Percentiles rank a stretch among this genome's conserved stretches.
Conservation (phyloP, 2,113 vertebrate genomes). For the Leuciscus idus region DNA sequence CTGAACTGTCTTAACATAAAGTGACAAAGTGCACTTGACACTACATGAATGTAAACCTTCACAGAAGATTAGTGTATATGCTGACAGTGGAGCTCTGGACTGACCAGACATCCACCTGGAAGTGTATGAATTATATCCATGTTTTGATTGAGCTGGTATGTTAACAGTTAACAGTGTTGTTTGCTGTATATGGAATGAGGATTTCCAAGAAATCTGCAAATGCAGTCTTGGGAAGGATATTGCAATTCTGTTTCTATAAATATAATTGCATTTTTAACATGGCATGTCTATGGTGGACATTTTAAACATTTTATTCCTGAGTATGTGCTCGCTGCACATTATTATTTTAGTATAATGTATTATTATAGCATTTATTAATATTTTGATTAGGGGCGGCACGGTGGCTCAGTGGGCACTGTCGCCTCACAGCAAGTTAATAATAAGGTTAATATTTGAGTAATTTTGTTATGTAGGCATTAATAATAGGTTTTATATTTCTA, state of each 20-base stretch:
- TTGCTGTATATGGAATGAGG: background rate
- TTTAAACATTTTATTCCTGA: background rate
- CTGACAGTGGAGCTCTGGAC: background rate
- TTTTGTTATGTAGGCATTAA: too few species aligned
- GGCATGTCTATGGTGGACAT: background rate
- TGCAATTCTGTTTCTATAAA: background rate
- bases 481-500: background rate
- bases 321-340: background rate
- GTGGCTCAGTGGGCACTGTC: too few species aligned
- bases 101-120: background rate
- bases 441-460: too few species aligned
- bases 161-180: background rate
- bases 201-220: background rate
- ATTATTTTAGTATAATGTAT: background rate
- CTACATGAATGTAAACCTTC: background rate
- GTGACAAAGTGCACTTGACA: background rate
- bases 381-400: background rate
- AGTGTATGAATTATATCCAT: background rate
- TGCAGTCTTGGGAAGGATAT: background rate
- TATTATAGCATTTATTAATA: background rate
- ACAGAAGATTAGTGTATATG: background rate
- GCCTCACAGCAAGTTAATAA: too few species aligned
- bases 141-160: background rate
- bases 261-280: background rate
- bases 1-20: background rate